These are phyloP conservation scores for Pentalonia nigronervosa DNA, from an alignment of 1,140 invertebrate species.

Conservation along the genomic window DNA sequence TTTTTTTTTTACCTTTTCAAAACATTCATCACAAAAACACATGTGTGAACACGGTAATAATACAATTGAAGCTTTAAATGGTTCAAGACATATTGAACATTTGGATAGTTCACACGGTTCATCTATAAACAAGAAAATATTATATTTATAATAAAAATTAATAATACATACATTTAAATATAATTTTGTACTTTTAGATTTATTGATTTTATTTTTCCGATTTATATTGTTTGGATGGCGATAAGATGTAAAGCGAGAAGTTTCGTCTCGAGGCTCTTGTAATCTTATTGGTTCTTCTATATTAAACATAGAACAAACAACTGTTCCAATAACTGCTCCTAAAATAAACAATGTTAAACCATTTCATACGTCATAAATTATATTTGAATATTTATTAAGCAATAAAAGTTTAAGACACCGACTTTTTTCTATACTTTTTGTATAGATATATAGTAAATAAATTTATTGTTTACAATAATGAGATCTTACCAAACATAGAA, in stretches of 20 bases:
- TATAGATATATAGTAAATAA: neutral
- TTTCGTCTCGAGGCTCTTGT: neutral
- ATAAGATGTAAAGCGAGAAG: neutral
- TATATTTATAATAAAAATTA: neutral
- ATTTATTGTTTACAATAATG: neutral
- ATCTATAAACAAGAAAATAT: slow-evolving; percentile 7
- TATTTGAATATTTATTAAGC: neutral
- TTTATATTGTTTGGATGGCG: neutral
- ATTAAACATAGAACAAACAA: neutral
- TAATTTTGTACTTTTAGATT: neutral
- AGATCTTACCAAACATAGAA: slow-evolving; percentile 41
- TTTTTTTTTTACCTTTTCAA: neutral
- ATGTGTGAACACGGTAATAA: neutral
- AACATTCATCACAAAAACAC: slow-evolving; percentile 44
- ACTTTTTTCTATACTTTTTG: neutral
- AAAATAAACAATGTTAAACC: neutral
- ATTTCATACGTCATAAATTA: neutral
- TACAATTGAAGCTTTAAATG: slow-evolving; percentile 23
- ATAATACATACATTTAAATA: neutral
- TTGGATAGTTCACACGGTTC: neutral
- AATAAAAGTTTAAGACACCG: neutral
- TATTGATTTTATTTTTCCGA: neutral
- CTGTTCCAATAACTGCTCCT: slow-evolving; percentile 50
- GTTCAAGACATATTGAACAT: slow-evolving; percentile 47
- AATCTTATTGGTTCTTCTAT: neutral